Percentiles rank a stretch among this genome's conserved stretches.
phyloP scores from a whole-genome alignment of 2,888 invertebrate genomes.

The Limnephilus rhombicus region DNA sequence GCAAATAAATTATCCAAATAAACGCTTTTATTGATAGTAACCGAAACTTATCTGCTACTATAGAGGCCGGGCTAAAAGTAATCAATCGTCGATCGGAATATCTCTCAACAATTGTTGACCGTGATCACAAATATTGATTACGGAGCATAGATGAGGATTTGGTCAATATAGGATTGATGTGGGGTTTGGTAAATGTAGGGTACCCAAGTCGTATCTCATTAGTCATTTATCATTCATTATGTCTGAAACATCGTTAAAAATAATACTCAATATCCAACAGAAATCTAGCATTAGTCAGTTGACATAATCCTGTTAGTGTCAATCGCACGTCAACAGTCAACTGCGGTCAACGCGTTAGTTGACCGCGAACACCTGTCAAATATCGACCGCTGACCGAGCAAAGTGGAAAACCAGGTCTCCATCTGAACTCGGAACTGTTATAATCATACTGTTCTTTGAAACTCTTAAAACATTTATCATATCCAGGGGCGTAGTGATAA shows the following conservation, averaged over 20 bases:
- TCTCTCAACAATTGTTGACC: too few species aligned
- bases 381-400: not conserved
- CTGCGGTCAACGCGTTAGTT: conserved; percentile 4
- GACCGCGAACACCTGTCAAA: not conserved
- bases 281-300: not conserved
- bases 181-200: too few species aligned
- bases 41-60: too few species aligned
- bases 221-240: too few species aligned
- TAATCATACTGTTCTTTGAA: not conserved
- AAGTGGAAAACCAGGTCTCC: not conserved
- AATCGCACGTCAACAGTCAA: not conserved
- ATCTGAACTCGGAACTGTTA: not conserved
- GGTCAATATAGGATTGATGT: too few species aligned
- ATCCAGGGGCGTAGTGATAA: not conserved
- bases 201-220: too few species aligned
- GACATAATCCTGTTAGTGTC: not conserved
- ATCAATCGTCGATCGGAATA: too few species aligned
- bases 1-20: too few species aligned
- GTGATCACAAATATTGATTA: too few species aligned
- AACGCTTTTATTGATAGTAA: too few species aligned
- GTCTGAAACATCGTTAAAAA: not conserved
- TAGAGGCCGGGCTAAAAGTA: too few species aligned
- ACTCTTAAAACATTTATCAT: not conserved
- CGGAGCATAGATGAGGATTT: too few species aligned
- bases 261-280: not conserved